phyloP scores from a whole-genome alignment of 2,888 invertebrate species.

The Drosophila nr. perissopoda region DNA sequence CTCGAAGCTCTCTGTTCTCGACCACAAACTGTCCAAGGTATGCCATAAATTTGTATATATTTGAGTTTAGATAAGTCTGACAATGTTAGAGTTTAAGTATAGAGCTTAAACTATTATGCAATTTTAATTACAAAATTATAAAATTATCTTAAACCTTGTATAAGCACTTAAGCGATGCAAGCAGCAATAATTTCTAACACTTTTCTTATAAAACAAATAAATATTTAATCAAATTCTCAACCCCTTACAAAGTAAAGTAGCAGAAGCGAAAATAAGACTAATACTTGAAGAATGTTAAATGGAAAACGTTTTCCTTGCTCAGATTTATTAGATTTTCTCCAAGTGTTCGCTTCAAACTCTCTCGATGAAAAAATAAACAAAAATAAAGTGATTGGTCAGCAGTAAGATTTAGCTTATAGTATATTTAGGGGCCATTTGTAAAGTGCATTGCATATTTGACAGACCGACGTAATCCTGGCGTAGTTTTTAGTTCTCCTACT shows the following conservation, averaged over 20 bases:
- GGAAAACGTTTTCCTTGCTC: background rate
- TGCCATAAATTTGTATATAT: background rate
- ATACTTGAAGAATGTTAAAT: background rate
- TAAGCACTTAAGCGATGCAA: background rate
- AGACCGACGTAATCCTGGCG: constrained; percentile 43
- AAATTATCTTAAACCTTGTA: background rate
- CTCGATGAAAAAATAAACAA: too few species aligned
- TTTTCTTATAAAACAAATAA: background rate
- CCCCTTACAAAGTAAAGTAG: background rate
- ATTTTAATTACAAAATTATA: background rate
- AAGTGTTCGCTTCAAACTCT: background rate
- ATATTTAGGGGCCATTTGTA: background rate
- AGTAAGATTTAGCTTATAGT: constrained; percentile 1
- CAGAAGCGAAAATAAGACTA: background rate
- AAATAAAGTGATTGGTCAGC: constrained; percentile 9
- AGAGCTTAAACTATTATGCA: background rate
- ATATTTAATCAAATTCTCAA: too few species aligned
- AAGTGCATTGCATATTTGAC: constrained; percentile 43
- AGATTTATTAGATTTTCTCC: background rate
- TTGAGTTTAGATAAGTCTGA: background rate
- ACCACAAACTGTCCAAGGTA: constrained; percentile 5
- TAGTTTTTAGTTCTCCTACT: constrained; percentile 35
- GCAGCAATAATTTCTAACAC: background rate
- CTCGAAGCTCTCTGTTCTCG: constrained; percentile 7
- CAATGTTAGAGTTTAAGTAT: background rate